These are phyloP conservation scores for Empidonax traillii DNA, from an alignment of 2,113 vertebrate species.

Conservation along the genomic window DNA sequence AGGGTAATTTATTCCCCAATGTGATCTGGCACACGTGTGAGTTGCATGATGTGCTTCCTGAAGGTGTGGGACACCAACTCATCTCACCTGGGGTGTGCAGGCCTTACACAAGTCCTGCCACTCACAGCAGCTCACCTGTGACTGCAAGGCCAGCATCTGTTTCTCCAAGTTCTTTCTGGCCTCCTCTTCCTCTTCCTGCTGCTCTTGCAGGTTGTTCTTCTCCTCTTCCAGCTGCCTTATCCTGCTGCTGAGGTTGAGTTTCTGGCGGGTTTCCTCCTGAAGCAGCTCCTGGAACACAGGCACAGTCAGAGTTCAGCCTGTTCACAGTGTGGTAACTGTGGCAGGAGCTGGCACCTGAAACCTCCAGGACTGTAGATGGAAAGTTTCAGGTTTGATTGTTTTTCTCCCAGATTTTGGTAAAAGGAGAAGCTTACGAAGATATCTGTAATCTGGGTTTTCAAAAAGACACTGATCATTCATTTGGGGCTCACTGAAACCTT, in stretches of 20 bases:
- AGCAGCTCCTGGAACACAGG: conserved; percentile 83
- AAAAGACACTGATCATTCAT: background rate
- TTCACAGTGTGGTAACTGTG: background rate
- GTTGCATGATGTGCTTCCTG: fast-evolving
- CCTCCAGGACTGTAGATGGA: background rate
- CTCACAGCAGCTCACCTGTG: conserved; percentile 78
- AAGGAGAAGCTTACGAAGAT: background rate
- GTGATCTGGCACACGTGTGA: fast-evolving
- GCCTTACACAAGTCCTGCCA: background rate
- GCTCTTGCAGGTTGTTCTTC: conserved; percentile 90
- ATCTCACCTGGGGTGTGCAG: fast-evolving
- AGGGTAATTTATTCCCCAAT: background rate
- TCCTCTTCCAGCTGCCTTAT: conserved; percentile 96
- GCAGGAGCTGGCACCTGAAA: background rate
- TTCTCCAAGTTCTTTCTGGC: conserved; percentile 90
- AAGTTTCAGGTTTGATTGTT: background rate
- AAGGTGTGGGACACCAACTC: background rate
- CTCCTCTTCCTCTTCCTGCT: conserved; percentile 97
- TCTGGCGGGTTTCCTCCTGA: conserved; percentile 96
- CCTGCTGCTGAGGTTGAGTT: conserved; percentile 91
- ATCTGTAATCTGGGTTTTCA: background rate
- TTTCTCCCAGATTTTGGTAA: background rate
- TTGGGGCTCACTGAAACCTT: background rate
- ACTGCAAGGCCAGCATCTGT: conserved; percentile 85
- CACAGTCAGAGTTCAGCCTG: background rate